Base-by-base conservation (phyloP, 2,113 vertebrate genomes). In the Lucifuga dentata region DNA sequence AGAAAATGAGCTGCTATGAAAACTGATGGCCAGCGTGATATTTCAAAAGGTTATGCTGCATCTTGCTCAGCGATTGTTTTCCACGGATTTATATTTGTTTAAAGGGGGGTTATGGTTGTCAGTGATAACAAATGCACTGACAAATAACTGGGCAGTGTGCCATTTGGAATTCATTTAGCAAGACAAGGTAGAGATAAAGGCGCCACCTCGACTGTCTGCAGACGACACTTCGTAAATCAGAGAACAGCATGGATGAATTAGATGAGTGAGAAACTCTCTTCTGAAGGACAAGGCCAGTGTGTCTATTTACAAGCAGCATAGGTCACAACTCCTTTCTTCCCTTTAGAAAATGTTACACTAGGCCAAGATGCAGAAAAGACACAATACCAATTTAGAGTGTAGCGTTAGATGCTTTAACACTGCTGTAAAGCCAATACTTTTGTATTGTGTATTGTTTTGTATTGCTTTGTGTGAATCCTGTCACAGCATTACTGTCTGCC, bases 21-120 rank as follows among this genome's bases (percentile, higher is more conserved):
- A 88, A 82, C 77, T 53, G 88, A 91, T 87, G 90, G 86, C 78
- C 71, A n/a, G 33, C 24, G 20, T 92, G 91, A 90, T 93, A 91
- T 93, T 93, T 92, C 86, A 83, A 93, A 93, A 93, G 92, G 91
- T 93, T 92, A 91, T 46, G 43, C 64, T 44, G 83, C 80, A 56
- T 86, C 85, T 90, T 83, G 86, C 84, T 88, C 86, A 73, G 86
- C 67, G 17, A 85, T 92, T 91, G 87, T 92, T 91, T 91, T 89
- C 81, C 24, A 11, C 66, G 78, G 91, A 81, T 91, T 91, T 92
- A 85, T 91, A 90, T 88, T 90, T 90, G 85, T 89, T 85, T 89
- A 88, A 86, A 89, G 84, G 84, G 86, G 84, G 88, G 78, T 85
- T 87, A 88, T 72, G 78, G 84, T 86, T 92, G 91, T 91, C 93